These are phyloP conservation scores for Cinara cedri DNA, from an alignment of 2,888 invertebrate genomes.

Conservation along the genomic window DNA sequence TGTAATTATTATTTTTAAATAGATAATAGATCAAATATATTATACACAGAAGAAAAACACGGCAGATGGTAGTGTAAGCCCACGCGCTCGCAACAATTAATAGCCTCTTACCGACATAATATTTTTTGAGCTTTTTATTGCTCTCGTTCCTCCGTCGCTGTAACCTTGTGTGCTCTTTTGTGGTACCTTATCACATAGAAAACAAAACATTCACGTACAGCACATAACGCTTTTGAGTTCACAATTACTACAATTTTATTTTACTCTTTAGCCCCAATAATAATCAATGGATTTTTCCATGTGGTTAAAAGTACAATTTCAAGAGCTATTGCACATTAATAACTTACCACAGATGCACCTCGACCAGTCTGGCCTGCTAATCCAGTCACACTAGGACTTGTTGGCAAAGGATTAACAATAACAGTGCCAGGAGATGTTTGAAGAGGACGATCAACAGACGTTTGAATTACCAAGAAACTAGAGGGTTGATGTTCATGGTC, in stretches of 20 bases:
- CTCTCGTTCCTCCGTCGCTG: conserved; percentile 55
- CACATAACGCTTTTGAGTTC: conserved; percentile 54
- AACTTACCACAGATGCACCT: conserved; percentile 84
- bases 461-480: conserved; percentile 90
- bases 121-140: conserved; percentile 56
- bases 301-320: conserved; percentile 9
- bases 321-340: conserved; percentile 28
- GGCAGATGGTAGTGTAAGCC: conserved; percentile 51
- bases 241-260: conserved; percentile 49
- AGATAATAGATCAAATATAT: conserved; percentile 53
- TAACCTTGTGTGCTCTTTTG: conserved; percentile 56
- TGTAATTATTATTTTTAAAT: conserved; percentile 15
- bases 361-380: conserved; percentile 82
- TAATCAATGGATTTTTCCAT: conserved; percentile 31
- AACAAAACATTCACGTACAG: conserved; percentile 55
- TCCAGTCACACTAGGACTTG: conserved; percentile 64
- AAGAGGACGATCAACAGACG: conserved; percentile 68
- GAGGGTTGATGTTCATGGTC: conserved; percentile 77
- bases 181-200: conserved; percentile 55
- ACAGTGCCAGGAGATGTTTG: conserved; percentile 63
- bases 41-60: conserved; percentile 51
- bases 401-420: conserved; percentile 66
- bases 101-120: conserved; percentile 56
- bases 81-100: conserved; percentile 56
- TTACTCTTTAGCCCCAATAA: conserved; percentile 33